phyloP scores from a whole-genome alignment of 2,113 vertebrate species.

The Condylura cristata region DNA sequence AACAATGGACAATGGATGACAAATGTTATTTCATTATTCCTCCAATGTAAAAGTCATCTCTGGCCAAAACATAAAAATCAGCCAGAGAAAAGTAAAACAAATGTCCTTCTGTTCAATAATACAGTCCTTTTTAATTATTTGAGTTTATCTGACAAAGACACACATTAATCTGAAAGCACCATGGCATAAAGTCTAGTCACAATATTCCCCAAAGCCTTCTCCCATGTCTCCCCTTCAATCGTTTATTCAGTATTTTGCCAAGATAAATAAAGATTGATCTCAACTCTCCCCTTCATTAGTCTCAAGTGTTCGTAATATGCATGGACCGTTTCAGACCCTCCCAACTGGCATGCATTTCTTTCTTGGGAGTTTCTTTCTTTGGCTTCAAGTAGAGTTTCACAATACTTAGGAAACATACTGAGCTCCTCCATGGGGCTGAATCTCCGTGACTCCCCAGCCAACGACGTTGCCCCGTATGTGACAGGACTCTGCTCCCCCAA shows the following conservation, averaged over 20 bases:
- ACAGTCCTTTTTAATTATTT: slow-evolving; percentile 54
- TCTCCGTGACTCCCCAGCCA: slow-evolving; percentile 95
- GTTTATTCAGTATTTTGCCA: slow-evolving; percentile 65
- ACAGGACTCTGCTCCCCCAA: slow-evolving; percentile 83
- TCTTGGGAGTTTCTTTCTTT: background rate
- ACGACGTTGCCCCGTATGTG: slow-evolving; percentile 90
- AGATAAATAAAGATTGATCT: slow-evolving; percentile 53
- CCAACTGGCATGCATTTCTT: background rate
- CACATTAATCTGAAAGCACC: slow-evolving; percentile 42
- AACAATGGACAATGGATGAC: slow-evolving; percentile 60
- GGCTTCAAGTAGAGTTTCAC: slow-evolving; percentile 54
- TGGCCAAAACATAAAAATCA: slow-evolving; percentile 70
- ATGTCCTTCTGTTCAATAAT: slow-evolving; percentile 53
- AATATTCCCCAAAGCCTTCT: slow-evolving; percentile 38
- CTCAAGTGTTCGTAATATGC: slow-evolving; percentile 56
- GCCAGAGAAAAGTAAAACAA: slow-evolving; percentile 45
- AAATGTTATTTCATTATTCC: slow-evolving; percentile 59
- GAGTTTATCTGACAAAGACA: slow-evolving; percentile 60
- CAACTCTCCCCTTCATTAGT: slow-evolving; percentile 32
- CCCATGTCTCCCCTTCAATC: background rate
- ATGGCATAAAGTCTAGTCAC: slow-evolving; percentile 32
- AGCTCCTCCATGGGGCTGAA: slow-evolving; percentile 92
- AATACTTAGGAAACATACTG: slow-evolving; percentile 89
- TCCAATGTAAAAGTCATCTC: slow-evolving; percentile 63
- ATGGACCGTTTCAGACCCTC: background rate